A percentile compares a stretch with the other conserved stretches of the same genome.
These are phyloP conservation scores for Trichopoda pennipes DNA, from an alignment of 2,888 invertebrate species.

Conservation along the genomic window DNA sequence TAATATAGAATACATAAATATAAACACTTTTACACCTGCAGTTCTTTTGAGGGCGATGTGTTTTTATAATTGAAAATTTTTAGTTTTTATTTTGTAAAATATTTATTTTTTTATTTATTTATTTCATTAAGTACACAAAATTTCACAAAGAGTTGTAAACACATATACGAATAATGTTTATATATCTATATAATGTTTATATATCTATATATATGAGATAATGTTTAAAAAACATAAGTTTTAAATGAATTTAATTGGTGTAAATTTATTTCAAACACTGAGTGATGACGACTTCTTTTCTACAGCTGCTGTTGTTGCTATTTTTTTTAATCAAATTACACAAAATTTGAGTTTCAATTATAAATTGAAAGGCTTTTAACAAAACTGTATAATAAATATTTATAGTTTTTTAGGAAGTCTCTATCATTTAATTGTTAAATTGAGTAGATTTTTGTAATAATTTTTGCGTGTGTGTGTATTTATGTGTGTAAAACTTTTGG, in stretches of 20 bases:
- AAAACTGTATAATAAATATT: neutral
- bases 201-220: neutral
- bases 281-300: neutral
- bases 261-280: constrained; percentile 22
- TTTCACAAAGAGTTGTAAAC: neutral
- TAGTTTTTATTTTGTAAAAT: neutral
- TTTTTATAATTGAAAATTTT: constrained; percentile 2
- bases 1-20: constrained; percentile 23
- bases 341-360: constrained; percentile 34
- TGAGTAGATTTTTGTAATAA: neutral
- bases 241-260: constrained; percentile 40
- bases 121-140: constrained; percentile 32
- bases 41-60: neutral
- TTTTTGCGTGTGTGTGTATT: no score
- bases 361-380: constrained; percentile 22
- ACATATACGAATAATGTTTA: neutral
- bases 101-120: constrained; percentile 21
- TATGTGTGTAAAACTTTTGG: constrained; percentile 18
- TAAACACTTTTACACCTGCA: neutral
- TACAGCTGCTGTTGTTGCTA: neutral
- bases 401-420: neutral
- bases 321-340: constrained; percentile 20
- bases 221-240: constrained; percentile 12
- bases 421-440: constrained; percentile 2
- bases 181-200: neutral